Conservation (phyloP, 2,888 invertebrate genomes). For the Erebia aethiops region DNA sequence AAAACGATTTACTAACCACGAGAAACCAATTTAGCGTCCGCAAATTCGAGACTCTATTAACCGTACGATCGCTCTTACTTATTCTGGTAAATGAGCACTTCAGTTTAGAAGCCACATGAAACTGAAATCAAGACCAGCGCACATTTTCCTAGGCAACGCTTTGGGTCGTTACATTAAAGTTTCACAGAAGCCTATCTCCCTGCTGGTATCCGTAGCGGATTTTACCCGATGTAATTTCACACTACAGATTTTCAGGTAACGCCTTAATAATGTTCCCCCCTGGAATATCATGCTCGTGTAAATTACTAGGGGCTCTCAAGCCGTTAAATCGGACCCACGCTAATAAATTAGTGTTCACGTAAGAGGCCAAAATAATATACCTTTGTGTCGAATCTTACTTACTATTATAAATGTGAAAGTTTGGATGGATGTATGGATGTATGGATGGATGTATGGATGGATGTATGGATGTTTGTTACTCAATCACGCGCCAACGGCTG, state of each 20-base stretch:
- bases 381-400: not conserved
- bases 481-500: too few species aligned
- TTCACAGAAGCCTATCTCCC: conserved; percentile 59
- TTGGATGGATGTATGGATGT: too few species aligned
- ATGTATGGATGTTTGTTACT: too few species aligned
- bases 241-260: conserved; percentile 58
- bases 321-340: conserved; percentile 26
- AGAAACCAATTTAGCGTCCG: conserved; percentile 25
- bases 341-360: conserved; percentile 28
- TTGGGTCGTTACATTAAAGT: conserved; percentile 68
- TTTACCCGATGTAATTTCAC: conserved; percentile 65
- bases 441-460: too few species aligned
- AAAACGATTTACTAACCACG: conserved; percentile 14
- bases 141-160: conserved; percentile 59
- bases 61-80: conserved; percentile 47
- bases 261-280: conserved; percentile 49
- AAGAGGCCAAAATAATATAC: conserved; percentile 1
- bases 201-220: conserved; percentile 54
- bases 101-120: conserved; percentile 61
- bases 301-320: conserved; percentile 31
- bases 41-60: conserved; percentile 34
- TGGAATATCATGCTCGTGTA: conserved; percentile 30
- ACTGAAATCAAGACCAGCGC: conserved; percentile 63
- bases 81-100: conserved; percentile 62
- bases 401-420: too few species aligned